phyloP scores from a whole-genome alignment of 1,140 invertebrate species.

The Epicauta chinensis region DNA sequence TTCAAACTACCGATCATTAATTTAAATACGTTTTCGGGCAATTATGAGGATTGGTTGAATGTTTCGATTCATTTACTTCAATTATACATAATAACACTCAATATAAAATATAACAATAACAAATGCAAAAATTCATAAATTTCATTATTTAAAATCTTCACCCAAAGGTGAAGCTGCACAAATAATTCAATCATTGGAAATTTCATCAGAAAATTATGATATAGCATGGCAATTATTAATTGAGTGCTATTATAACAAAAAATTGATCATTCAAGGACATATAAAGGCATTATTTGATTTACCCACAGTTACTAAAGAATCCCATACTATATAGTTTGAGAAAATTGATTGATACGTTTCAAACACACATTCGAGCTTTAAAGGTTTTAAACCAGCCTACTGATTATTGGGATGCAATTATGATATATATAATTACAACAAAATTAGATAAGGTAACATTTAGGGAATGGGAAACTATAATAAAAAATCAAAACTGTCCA shows the following conservation, averaged over 20 bases:
- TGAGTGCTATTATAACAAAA: constrained; percentile 31
- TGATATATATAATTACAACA: constrained; percentile 18
- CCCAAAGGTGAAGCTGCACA: constrained; percentile 24
- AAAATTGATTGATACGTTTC: constrained; percentile 16
- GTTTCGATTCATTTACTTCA: too few species aligned
- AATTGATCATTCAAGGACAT: constrained; percentile 29
- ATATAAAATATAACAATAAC: too few species aligned
- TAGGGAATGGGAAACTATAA: constrained; percentile 21
- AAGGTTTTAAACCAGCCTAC: constrained; percentile 19
- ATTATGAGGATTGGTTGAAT: too few species aligned
- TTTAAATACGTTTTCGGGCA: too few species aligned
- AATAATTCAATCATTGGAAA: constrained; percentile 27
- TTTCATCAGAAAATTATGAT: constrained; percentile 29
- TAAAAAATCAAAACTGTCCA: background rate
- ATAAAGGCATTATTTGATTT: constrained; percentile 27
- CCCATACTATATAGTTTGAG: constrained; percentile 15
- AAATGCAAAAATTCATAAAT: too few species aligned
- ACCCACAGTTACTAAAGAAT: constrained; percentile 22
- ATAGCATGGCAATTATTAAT: constrained; percentile 32
- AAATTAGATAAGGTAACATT: constrained; percentile 23
- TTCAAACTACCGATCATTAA: too few species aligned
- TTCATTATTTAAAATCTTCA: constrained; percentile 29
- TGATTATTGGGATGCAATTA: constrained; percentile 16
- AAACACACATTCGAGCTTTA: constrained; percentile 23
- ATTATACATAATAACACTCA: too few species aligned